Percentiles rank a stretch among this genome's conserved stretches.
These are phyloP conservation scores for Hozukius guyotensis DNA, from an alignment of 2,797 vertebrate genomes.

Conservation along the genomic window DNA sequence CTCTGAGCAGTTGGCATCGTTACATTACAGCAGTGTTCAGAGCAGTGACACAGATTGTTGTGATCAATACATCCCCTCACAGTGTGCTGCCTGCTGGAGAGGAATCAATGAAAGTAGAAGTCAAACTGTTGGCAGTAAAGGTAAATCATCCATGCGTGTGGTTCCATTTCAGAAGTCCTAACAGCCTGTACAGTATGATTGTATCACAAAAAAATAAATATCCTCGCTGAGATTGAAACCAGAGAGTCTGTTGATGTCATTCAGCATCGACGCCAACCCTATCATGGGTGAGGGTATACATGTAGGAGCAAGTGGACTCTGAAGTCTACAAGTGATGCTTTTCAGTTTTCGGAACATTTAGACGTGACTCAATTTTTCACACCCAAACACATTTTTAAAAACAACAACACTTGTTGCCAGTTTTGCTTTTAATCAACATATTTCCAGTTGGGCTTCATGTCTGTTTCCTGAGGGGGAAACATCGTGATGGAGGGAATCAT, in stretches of 20 bases:
- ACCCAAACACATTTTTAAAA: slow-evolving; percentile 23
- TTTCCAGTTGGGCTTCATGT: slow-evolving; percentile 26
- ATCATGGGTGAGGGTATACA: slow-evolving; percentile 18
- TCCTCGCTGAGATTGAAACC: slow-evolving; percentile 50
- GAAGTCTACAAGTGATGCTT: slow-evolving; percentile 23
- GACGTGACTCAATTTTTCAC: slow-evolving; percentile 46
- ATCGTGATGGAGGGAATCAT: background rate
- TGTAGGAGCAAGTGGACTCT: background rate
- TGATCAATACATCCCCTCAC: slow-evolving; percentile 40
- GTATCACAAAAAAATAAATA: slow-evolving; percentile 23
- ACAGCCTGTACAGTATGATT: background rate
- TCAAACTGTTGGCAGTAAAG: slow-evolving; percentile 34
- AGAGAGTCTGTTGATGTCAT: slow-evolving; percentile 62
- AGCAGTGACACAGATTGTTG: slow-evolving; percentile 23
- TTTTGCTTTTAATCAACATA: slow-evolving; percentile 37
- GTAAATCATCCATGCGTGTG: slow-evolving; percentile 52
- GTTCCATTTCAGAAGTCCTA: slow-evolving; percentile 48
- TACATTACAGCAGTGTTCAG: background rate
- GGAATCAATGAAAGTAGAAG: slow-evolving; percentile 11
- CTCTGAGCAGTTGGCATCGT: slow-evolving; percentile 9
- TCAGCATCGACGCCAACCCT: slow-evolving; percentile 29
- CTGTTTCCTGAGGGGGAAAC: slow-evolving; percentile 31
- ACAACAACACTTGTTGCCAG: background rate
- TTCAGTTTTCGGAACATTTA: slow-evolving; percentile 7
- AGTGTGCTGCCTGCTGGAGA: slow-evolving; percentile 23